These are phyloP conservation scores for Bolborhynchus lineola DNA, from an alignment of 2,113 vertebrate species.

Conservation along the genomic window DNA sequence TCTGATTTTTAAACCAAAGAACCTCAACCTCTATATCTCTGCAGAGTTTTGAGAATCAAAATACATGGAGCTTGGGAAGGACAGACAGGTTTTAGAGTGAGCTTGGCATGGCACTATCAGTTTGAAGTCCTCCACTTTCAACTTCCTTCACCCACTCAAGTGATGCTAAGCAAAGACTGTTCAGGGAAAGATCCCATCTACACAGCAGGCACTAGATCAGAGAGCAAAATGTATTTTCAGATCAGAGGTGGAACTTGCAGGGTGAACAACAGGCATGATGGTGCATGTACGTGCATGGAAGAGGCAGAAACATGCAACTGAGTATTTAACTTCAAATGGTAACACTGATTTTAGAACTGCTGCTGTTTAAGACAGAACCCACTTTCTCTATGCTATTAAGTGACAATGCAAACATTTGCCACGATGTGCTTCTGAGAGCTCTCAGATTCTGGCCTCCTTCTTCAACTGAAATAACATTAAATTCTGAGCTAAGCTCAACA, in stretches of 20 bases:
- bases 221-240: not conserved
- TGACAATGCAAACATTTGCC: not conserved
- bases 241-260: not conserved
- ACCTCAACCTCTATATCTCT: not conserved
- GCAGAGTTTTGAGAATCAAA: not conserved
- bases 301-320: not conserved
- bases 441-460: not conserved
- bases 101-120: not conserved
- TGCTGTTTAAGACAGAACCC: not conserved
- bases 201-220: not conserved
- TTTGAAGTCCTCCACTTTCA: not conserved
- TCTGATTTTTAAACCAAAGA: not conserved
- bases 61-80: not conserved
- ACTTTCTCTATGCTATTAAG: not conserved
- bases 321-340: not conserved
- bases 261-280: fast-evolving
- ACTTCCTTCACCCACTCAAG: not conserved
- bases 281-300: fast-evolving
- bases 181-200: not conserved
- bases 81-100: not conserved
- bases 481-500: not conserved
- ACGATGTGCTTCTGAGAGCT: not conserved
- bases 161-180: not conserved
- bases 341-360: not conserved
- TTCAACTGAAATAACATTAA: not conserved